Percentiles rank a stretch among this genome's conserved stretches.
Evolutionary conservation across 1,140 invertebrate genomes (phyloP).

Genomic region (Oreohelix idahoensis): DNA sequence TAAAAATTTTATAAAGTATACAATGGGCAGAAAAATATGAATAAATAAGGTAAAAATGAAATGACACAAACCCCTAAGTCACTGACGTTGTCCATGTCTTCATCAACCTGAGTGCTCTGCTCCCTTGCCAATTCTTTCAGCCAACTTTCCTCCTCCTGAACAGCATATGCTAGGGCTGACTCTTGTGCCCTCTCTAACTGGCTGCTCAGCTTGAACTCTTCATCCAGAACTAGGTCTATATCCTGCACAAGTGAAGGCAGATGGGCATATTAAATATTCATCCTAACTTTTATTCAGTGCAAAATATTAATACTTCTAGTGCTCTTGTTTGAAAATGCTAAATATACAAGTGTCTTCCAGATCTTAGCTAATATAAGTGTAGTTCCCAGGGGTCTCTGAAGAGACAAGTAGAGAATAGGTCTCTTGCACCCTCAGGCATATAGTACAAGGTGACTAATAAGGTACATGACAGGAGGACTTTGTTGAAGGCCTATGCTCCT

Average conservation of each 20-base stretch:
- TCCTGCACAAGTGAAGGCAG: conserved; percentile 46
- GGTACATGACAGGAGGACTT: too few species aligned
- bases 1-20: too few species aligned
- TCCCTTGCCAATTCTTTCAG: conserved; percentile 67
- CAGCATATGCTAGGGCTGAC: conserved; percentile 79
- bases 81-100: conserved; percentile 62
- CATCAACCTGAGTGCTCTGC: conserved; percentile 63
- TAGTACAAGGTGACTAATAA: too few species aligned
- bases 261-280: neutral
- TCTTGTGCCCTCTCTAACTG: conserved; percentile 72
- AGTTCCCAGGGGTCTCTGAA: too few species aligned
- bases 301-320: too few species aligned
- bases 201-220: conserved; percentile 63
- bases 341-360: too few species aligned
- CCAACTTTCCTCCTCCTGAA: conserved; percentile 68
- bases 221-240: conserved; percentile 59
- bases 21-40: too few species aligned
- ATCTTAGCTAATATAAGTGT: too few species aligned
- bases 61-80: conserved; percentile 56
- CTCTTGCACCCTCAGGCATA: too few species aligned
- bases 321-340: too few species aligned
- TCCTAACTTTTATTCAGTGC: neutral
- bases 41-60: neutral
- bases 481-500: too few species aligned
- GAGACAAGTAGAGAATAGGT: too few species aligned